phyloP scores from a whole-genome alignment of 2,113 vertebrate species.

The Calcarius ornatus region DNA sequence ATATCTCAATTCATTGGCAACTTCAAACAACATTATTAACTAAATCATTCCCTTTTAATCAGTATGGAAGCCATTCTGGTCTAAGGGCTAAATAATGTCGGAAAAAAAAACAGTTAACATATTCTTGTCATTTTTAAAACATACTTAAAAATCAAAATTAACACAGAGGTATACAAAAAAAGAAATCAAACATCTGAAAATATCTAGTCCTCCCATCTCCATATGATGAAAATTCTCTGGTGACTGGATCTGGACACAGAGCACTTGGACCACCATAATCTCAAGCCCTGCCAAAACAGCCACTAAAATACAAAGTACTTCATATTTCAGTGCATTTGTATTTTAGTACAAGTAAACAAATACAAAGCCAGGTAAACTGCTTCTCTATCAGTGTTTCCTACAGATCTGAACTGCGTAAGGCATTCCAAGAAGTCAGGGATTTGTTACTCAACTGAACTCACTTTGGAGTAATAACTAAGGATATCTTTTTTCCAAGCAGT shows the following conservation, averaged over 20 bases:
- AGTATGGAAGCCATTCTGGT: background rate
- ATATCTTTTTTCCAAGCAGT: background rate
- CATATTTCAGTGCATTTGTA: background rate
- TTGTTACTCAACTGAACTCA: background rate
- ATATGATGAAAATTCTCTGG: background rate
- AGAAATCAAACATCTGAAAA: slow-evolving; percentile 6
- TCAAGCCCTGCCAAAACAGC: background rate
- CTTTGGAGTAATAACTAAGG: background rate
- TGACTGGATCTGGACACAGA: slow-evolving; percentile 3
- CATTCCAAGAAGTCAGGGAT: background rate
- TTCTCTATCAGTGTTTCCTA: background rate
- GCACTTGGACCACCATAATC: background rate
- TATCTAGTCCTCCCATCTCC: background rate
- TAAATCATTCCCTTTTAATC: background rate
- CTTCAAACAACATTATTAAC: background rate
- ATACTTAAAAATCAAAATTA: background rate
- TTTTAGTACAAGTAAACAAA: background rate
- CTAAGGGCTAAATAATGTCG: background rate
- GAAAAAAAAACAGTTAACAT: background rate
- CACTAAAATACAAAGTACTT: background rate
- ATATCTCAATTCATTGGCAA: background rate
- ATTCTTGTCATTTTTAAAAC: background rate
- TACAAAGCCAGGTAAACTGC: background rate
- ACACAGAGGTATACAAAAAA: background rate
- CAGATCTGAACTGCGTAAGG: background rate